Evolutionary conservation across 2,888 invertebrate genomes (phyloP).

Genomic region (Allophyes oxyacanthae): DNA sequence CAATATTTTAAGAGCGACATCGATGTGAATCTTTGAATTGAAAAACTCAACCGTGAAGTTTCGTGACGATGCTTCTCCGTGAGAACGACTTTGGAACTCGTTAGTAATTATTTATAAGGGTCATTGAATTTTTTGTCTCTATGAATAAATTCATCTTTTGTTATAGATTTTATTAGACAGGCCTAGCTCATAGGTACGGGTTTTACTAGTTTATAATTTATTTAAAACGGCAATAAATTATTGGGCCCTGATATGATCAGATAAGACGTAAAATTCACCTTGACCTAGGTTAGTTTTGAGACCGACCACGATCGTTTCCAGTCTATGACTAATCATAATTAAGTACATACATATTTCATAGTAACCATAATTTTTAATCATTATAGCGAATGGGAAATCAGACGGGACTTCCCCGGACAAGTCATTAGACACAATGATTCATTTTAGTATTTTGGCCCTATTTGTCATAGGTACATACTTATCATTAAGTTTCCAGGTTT

Average conservation of each 20-base stretch:
- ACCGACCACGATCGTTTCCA: conserved; percentile 5
- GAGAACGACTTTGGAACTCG: not conserved
- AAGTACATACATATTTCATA: not conserved
- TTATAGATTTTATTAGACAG: not conserved
- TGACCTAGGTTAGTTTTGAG: conserved; percentile 37
- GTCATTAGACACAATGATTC: too few relatives aligned
- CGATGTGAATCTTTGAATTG: not conserved
- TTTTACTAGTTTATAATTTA: conserved; percentile 1
- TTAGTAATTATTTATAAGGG: not conserved
- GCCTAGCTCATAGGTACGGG: too few relatives aligned
- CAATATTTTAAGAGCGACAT: conserved; percentile 5
- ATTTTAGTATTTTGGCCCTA: too few relatives aligned
- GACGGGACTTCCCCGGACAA: too few relatives aligned
- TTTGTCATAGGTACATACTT: too few relatives aligned
- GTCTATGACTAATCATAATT: not conserved
- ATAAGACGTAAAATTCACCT: conserved; percentile 35
- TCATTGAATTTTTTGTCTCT: not conserved
- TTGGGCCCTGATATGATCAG: conserved; percentile 47
- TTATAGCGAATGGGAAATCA: too few relatives aligned
- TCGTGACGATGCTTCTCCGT: too few relatives aligned
- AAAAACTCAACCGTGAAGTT: not conserved
- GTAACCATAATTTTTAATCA: too few relatives aligned
- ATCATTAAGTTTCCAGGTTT: too few relatives aligned
- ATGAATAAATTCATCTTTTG: not conserved
- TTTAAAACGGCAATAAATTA: conserved; percentile 17